Base-by-base conservation (phyloP, 1,140 invertebrate genomes). In the Hyphantria cunea region DNA sequence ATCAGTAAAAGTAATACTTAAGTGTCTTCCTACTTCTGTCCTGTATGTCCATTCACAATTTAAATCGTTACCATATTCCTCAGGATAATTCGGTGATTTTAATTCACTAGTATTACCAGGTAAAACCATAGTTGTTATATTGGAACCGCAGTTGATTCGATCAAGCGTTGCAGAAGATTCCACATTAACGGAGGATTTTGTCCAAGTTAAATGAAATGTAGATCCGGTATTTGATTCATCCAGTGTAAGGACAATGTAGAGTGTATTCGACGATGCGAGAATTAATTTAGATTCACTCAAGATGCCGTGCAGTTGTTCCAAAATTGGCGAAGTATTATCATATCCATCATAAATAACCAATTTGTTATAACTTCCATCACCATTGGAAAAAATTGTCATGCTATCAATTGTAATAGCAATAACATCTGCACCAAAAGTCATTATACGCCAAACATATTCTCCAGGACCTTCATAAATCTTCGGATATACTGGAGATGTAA, bases 401-500 rank as follows among this genome's bases (percentile, higher is more conserved):
- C 55, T 53, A 59, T 80, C 66, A 15, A 90, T 68, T 33, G 14
- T 73, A 13, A 91, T 32, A 52, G 63, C 78, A 54, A 96, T 93
- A 2, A 84, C 74, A 52, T 86, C 92, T 33, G 83, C 81, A 48
- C 88, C 77, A 10, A 92, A 83, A 0, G 94, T 94, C 0, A 92
- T 94, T 11, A 98, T 93, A 33, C 94, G 92, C 96, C 96, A 98
- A 1, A 77, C 89, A 70, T 92, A 93, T 32, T 90, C 75, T 0
- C 82, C 92, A 31, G 61, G 54, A 41, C 87, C 72, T 31, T 86
- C 86, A 75, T 92, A 92, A 11, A 65, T 56, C 58, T 64, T 64
- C 0, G 97, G 97, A 90, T 96, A 98, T 0, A 95, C 78, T 0
- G 97, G 97, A 0, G 96, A 97, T 2, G 94, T 90, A n/a, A 99